phyloP scores from a whole-genome alignment of 2,888 invertebrate genomes.

The Pycnomerus fuliginosus region DNA sequence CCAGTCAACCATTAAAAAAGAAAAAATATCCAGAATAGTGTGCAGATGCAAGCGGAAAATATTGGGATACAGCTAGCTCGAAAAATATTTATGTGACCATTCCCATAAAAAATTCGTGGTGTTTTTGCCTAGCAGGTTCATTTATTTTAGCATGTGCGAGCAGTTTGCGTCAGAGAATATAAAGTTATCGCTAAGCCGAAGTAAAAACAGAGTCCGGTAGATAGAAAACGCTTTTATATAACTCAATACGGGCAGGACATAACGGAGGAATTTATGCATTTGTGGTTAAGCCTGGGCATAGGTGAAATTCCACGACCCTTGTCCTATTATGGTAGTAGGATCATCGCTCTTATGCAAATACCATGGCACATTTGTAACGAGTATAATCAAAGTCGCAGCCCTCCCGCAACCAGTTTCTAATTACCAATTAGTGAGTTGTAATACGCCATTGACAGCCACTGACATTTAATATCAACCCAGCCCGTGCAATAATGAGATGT shows the following conservation, averaged over 20 bases:
- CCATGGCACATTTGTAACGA: conserved; percentile 12
- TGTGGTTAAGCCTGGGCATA: too few species aligned
- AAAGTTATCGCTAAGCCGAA: conserved; percentile 7
- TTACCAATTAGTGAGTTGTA: conserved; percentile 21
- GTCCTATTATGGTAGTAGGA: too few species aligned
- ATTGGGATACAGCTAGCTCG: too few species aligned
- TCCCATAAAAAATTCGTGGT: conserved; percentile 15
- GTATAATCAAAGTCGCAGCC: conserved; percentile 8
- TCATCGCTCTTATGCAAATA: conserved; percentile 8
- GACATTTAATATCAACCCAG: conserved; percentile 15
- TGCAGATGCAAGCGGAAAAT: too few species aligned
- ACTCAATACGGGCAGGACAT: too few species aligned
- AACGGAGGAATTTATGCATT: too few species aligned
- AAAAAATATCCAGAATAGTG: too few species aligned
- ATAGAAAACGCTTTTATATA: too few species aligned
- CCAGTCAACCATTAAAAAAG: too few species aligned
- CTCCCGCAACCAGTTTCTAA: conserved; percentile 7
- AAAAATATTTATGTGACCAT: conserved; percentile 16
- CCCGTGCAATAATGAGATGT: conserved; percentile 14
- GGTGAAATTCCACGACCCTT: too few species aligned
- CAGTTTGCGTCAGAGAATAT: conserved; percentile 15
- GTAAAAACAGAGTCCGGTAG: too few species aligned
- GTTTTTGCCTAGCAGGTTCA: conserved; percentile 12
- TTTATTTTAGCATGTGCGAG: conserved; percentile 18
- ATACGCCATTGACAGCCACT: conserved; percentile 16